phyloP scores from a whole-genome alignment of 2,797 vertebrate genomes.

The Melanotaenia boesemani region DNA sequence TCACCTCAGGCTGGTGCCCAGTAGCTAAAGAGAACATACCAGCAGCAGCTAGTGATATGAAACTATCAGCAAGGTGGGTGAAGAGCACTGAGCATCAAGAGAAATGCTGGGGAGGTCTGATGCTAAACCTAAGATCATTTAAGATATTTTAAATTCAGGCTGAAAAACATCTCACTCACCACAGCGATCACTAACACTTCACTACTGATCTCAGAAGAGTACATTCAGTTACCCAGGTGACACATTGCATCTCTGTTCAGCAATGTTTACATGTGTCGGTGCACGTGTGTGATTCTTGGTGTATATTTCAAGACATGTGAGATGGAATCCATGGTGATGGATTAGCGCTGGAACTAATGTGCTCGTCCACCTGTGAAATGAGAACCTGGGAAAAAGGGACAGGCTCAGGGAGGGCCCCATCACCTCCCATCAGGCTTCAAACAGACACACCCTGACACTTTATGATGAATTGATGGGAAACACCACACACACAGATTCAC shows the following conservation, averaged over 20 bases:
- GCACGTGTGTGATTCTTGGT: slow-evolving; percentile 7
- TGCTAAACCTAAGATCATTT: slow-evolving; percentile 14
- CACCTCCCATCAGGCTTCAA: slow-evolving; percentile 56
- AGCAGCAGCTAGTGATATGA: slow-evolving; percentile 44
- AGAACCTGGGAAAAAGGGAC: slow-evolving; percentile 67
- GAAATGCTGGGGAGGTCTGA: slow-evolving; percentile 1
- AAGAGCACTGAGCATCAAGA: slow-evolving; percentile 10
- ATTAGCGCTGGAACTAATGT: slow-evolving; percentile 80
- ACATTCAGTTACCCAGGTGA: not conserved
- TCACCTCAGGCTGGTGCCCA: slow-evolving; percentile 63
- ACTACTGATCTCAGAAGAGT: slow-evolving; percentile 1
- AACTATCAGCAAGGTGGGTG: slow-evolving; percentile 41
- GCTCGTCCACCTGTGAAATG: slow-evolving; percentile 84
- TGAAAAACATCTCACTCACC: slow-evolving; percentile 20
- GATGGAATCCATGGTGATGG: slow-evolving; percentile 65
- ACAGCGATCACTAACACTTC: not conserved
- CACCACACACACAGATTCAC: slow-evolving; percentile 6
- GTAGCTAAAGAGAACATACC: slow-evolving; percentile 49
- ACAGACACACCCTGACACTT: slow-evolving; percentile 61
- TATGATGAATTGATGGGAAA: slow-evolving; percentile 50
- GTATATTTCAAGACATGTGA: slow-evolving; percentile 41
- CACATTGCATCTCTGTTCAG: not conserved
- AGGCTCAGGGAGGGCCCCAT: slow-evolving; percentile 45
- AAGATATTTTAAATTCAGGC: slow-evolving; percentile 16
- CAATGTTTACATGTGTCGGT: slow-evolving; percentile 28